These are phyloP conservation scores for Holothuria glaberrima DNA, from an alignment of 35 echinoderm and acorn worm genomes.

Conservation along the genomic window DNA sequence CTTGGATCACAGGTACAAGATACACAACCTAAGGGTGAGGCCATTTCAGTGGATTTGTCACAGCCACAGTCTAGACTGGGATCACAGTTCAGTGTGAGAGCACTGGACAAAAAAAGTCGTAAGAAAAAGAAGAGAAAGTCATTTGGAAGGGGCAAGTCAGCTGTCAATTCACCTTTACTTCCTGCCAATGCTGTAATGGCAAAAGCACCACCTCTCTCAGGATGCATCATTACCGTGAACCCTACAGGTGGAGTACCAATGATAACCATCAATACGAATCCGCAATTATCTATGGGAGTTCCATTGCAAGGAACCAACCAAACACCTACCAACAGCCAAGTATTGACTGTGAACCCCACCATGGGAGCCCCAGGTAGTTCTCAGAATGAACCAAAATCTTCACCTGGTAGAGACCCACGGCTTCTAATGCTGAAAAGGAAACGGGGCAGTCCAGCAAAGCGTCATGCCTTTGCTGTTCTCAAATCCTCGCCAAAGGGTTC, in stretches of 20 bases:
- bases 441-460: constrained; percentile 4
- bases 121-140: not conserved
- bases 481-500: constrained; percentile 56
- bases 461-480: constrained; percentile 3
- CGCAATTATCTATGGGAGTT: constrained; percentile 1
- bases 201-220: constrained; percentile 2
- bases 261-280: not conserved
- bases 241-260: constrained; percentile 8
- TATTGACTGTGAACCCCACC: no score
- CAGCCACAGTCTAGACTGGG: constrained; percentile 31
- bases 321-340: no score
- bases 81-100: constrained; percentile 8
- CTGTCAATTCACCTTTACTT: not conserved
- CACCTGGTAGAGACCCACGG: no score
- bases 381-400: no score
- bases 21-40: not conserved
- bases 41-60: constrained; percentile 22
- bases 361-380: no score
- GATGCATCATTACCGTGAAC: constrained; percentile 35
- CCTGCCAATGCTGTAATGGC: not conserved
- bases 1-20: no score
- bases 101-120: not conserved
- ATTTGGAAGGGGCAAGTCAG: not conserved
- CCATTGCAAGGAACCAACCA: not conserved
- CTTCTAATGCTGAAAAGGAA: not conserved